Base-by-base conservation (phyloP, 2,888 invertebrate species). In the Lycaena phlaeas region DNA sequence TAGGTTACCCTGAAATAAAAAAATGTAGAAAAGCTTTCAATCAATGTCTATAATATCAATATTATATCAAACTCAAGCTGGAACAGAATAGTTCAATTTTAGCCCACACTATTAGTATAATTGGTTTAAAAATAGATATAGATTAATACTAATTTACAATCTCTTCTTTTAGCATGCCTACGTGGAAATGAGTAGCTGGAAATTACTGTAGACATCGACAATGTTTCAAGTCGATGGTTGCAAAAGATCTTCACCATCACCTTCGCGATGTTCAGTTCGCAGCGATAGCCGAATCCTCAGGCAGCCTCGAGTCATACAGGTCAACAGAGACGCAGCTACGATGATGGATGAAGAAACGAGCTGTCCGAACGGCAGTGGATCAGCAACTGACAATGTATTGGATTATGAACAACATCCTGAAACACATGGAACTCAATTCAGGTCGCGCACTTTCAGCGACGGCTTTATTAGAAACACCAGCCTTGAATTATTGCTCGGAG, bases 401-500 rank as follows among this genome's bases (percentile, higher is more conserved):
- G 74, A 77, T 46, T 76, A 70, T 60, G 77, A 78, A 41, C 54
- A 68, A 2, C 64, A 65, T 30, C 54, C 61, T 14, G 57, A 58
- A 3, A 70, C 67, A 36, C 73, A 72, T 36, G 62, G 68, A 2
- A 56, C 78, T 27, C 74, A 79, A 48, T 82, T 82, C 49, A 73
- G 85, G 38, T 84, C 85, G 5, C 68, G 85, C 14, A 85, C 85
- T 3, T 82, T 85, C 53, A 85, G 85, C 51, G 85, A 85, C 42
- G 85, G 85, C 36, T 85, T 85, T 54, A 73, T 85, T 45, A 65
- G 81, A 46, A 85, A 85, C 54, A 78, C 81, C 26, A 85, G 85
- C 52, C 75, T 85, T 15, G 85, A 85, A 49, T 68, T 85, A 1
- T 61, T 85, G 3, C 72, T 85, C 2, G 85, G 85, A n/a, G 81